Conservation (phyloP, 1,140 invertebrate genomes). For the Ips typographus region DNA sequence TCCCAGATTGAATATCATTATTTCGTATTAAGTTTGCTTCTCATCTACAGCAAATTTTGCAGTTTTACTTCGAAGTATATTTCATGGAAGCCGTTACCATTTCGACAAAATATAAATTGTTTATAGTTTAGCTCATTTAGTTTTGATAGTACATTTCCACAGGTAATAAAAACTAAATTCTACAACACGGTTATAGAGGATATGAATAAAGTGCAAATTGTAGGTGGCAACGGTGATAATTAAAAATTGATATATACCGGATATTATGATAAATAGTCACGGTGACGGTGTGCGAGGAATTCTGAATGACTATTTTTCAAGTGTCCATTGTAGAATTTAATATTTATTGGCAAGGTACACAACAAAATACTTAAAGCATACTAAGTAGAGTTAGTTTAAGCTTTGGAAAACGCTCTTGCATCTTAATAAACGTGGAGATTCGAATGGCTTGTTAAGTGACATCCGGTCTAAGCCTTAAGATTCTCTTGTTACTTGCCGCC, state of each 20-base stretch:
- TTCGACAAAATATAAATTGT: too few relatives aligned
- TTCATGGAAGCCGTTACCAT: too few relatives aligned
- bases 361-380: constrained; percentile 34
- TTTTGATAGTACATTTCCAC: too few relatives aligned
- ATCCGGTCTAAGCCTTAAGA: constrained; percentile 34
- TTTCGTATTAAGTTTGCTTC: too few relatives aligned
- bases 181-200: too few relatives aligned
- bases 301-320: constrained; percentile 35
- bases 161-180: too few relatives aligned
- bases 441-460: constrained; percentile 40
- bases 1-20: too few relatives aligned
- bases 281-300: constrained; percentile 26
- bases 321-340: constrained; percentile 35
- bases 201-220: too few relatives aligned
- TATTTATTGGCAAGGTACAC: constrained; percentile 39
- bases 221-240: constrained; percentile 21
- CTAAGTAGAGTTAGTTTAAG: constrained; percentile 38
- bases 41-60: too few relatives aligned
- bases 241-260: constrained; percentile 39
- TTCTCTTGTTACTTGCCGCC: constrained; percentile 31
- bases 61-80: too few relatives aligned
- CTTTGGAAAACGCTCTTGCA: constrained; percentile 37
- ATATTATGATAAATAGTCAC: constrained; percentile 36
- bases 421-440: constrained; percentile 39
- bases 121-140: too few relatives aligned